Percentiles rank a stretch among this genome's conserved stretches.
phyloP scores from a whole-genome alignment of 2,113 vertebrate species.

The crab-eating macaque (Macaca fascicularis) region T2T-MFA8v1.1 NC_088395.1:3709501-3710000 shows the following conservation, averaged over 20 bases:
- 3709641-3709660: background rate
- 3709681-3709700: slow-evolving; percentile 33
- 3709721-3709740: background rate
- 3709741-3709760: too few relatives aligned
- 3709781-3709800: background rate
- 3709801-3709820: background rate
- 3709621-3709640: background rate
- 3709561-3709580: slow-evolving; percentile 37
- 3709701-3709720: background rate
- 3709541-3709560: slow-evolving; percentile 56
- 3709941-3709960: accelerated
- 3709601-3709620: background rate
- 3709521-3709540: slow-evolving; percentile 70
- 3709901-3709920: background rate
- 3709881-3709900: background rate
- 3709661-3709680: slow-evolving; percentile 33
- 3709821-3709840: background rate
- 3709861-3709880: accelerated
- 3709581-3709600: slow-evolving; percentile 38
- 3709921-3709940: background rate
- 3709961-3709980: background rate
- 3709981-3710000: accelerated
- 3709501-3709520: slow-evolving; percentile 68
- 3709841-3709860: accelerated
- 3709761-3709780: background rate